A percentile compares a stretch with the other conserved stretches of the same genome.
Evolutionary conservation across 1,140 invertebrate species (phyloP).

Genomic region (Tetraneura akinire): DNA sequence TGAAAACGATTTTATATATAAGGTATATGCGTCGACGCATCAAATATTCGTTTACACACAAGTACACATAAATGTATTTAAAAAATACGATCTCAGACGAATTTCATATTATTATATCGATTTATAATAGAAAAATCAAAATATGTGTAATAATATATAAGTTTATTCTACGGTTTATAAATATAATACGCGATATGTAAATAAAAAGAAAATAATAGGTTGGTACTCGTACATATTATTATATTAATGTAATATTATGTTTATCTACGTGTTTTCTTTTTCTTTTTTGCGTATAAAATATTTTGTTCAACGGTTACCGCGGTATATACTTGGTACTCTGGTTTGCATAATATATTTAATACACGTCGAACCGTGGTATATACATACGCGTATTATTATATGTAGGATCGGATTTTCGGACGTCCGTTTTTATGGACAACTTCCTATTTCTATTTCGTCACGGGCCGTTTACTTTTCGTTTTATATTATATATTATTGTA

Average conservation of each 20-base stretch:
- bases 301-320: background rate
- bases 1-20: too few species aligned
- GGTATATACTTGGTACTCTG: background rate
- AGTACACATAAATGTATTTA: too few species aligned
- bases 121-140: too few species aligned
- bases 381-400: background rate
- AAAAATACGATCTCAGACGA: too few species aligned
- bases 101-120: too few species aligned
- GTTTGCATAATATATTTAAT: background rate
- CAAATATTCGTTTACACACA: too few species aligned
- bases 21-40: too few species aligned
- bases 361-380: background rate
- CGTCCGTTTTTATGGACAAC: slow-evolving; percentile 27
- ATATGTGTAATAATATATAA: too few species aligned
- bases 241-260: background rate
- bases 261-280: background rate
- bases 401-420: background rate
- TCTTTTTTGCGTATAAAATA: background rate
- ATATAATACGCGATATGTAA: too few species aligned
- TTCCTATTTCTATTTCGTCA: slow-evolving; percentile 3
- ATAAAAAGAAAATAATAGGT: too few species aligned
- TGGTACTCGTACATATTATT: background rate
- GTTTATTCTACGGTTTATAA: too few species aligned
- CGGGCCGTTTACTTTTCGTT: slow-evolving; percentile 37
- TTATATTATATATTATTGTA: too few species aligned